Conservation (phyloP, 1,140 invertebrate genomes). For the Elysia chlorotica region DNA sequence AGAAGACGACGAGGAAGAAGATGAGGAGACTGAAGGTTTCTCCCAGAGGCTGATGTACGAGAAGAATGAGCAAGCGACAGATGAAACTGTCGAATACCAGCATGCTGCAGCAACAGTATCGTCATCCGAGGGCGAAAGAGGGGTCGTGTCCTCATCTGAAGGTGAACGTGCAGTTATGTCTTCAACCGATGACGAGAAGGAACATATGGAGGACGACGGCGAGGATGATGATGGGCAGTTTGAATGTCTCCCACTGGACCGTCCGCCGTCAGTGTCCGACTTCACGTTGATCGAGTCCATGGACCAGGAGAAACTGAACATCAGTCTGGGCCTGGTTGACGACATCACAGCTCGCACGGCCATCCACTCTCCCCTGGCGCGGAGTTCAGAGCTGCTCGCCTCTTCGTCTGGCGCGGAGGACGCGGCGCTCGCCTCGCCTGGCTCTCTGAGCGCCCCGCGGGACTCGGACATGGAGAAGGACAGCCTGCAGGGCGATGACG, state of each 20-base stretch:
- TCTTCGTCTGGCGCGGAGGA: neutral
- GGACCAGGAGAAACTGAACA: constrained; percentile 33
- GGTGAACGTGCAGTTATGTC: too few species aligned
- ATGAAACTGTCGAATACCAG: too few species aligned
- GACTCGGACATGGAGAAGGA: constrained; percentile 19
- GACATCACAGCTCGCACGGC: neutral
- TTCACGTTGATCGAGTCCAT: constrained; percentile 37
- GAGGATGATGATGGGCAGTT: constrained; percentile 29
- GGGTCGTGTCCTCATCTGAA: too few species aligned
- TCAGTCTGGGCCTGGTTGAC: constrained; percentile 38
- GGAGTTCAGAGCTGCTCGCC: too few species aligned
- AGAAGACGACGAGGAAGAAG: constrained; percentile 28
- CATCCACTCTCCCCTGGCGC: neutral
- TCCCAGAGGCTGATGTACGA: too few species aligned
- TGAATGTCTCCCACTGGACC: too few species aligned
- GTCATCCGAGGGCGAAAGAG: too few species aligned
- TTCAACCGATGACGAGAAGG: too few species aligned
- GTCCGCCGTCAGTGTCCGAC: constrained; percentile 45
- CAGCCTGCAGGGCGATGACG: constrained; percentile 15
- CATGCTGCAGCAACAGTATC: too few species aligned
- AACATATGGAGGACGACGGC: too few species aligned
- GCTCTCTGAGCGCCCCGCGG: constrained; percentile 11
- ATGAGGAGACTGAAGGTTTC: too few species aligned
- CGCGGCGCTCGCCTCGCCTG: neutral
- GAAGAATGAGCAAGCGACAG: too few species aligned